A percentile compares a stretch with the other conserved stretches of the same genome.
Conservation (phyloP, 2,113 vertebrate genomes). For the Pseudorhombus dupliciocellatus region DNA sequence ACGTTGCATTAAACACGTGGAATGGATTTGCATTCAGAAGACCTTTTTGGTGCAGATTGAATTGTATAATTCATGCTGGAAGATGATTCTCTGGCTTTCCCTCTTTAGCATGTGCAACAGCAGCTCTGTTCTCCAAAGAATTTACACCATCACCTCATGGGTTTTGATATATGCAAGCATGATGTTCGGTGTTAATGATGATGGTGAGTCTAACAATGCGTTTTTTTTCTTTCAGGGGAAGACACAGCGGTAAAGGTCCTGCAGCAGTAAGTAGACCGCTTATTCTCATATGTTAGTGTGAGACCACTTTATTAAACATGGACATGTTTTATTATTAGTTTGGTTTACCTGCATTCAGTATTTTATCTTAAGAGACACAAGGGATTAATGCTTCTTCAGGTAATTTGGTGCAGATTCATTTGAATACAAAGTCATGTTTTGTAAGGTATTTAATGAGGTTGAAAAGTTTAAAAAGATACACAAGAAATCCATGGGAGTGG, state of each 20-base stretch:
- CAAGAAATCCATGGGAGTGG: background rate
- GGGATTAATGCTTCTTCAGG: background rate
- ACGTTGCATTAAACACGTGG: background rate
- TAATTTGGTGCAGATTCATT: background rate
- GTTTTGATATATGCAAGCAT: conserved; percentile 7
- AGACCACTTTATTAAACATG: background rate
- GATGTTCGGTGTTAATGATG: background rate
- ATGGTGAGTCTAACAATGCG: conserved; percentile 20
- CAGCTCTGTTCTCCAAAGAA: background rate
- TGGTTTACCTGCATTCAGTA: background rate
- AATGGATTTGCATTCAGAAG: background rate
- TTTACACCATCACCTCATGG: background rate
- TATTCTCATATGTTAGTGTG: conserved; percentile 1
- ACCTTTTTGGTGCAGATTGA: background rate
- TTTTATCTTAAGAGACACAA: background rate
- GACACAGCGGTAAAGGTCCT: conserved; percentile 93
- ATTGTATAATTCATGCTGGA: background rate
- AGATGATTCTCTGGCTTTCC: background rate
- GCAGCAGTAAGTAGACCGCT: conserved; percentile 84
- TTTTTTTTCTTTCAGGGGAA: conserved; percentile 86
- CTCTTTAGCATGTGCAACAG: background rate
- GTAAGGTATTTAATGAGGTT: conserved; percentile 6
- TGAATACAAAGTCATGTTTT: background rate
- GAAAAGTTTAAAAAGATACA: background rate
- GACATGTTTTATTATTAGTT: background rate